A percentile compares a stretch with the other conserved stretches of the same genome.
Evolutionary conservation across 2,888 invertebrate species (phyloP).

Genomic region (Andrena haemorrhoa): DNA sequence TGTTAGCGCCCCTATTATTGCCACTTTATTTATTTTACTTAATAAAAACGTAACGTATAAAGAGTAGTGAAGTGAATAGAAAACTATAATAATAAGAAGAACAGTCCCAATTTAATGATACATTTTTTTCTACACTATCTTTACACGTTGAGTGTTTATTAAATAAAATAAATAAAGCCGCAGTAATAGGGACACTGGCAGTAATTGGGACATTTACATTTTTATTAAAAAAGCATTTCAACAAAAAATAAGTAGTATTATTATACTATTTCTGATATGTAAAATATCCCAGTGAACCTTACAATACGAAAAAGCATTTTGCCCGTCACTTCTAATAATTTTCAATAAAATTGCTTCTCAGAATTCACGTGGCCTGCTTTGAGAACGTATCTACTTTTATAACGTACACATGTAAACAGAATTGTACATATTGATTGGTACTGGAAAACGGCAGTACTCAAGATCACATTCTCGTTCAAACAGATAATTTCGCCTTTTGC

Average conservation of each 20-base stretch:
- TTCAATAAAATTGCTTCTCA: not conserved
- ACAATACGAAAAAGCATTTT: not conserved
- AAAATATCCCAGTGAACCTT: not conserved
- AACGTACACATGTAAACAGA: not conserved
- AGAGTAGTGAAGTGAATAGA: too few relatives aligned
- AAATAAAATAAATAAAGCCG: too few relatives aligned
- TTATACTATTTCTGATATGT: not conserved
- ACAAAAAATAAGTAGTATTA: not conserved
- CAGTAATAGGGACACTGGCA: too few relatives aligned
- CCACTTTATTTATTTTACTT: too few relatives aligned
- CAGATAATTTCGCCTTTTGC: slow-evolving; percentile 17
- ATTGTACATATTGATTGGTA: slow-evolving; percentile 1
- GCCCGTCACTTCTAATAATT: not conserved
- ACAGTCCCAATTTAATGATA: too few relatives aligned
- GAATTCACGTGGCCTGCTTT: not conserved
- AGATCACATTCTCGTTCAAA: slow-evolving; percentile 33
- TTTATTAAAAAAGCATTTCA: too few relatives aligned
- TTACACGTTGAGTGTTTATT: too few relatives aligned
- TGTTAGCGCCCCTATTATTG: too few relatives aligned
- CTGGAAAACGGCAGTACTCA: slow-evolving; percentile 18
- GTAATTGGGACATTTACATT: too few relatives aligned
- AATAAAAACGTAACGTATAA: too few relatives aligned
- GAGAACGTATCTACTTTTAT: not conserved
- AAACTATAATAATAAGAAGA: too few relatives aligned
- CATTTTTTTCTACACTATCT: too few relatives aligned